Percentiles rank a stretch among this genome's conserved stretches.
Conservation (phyloP, 2,797 vertebrate species). For the Cossypha caffra region DNA sequence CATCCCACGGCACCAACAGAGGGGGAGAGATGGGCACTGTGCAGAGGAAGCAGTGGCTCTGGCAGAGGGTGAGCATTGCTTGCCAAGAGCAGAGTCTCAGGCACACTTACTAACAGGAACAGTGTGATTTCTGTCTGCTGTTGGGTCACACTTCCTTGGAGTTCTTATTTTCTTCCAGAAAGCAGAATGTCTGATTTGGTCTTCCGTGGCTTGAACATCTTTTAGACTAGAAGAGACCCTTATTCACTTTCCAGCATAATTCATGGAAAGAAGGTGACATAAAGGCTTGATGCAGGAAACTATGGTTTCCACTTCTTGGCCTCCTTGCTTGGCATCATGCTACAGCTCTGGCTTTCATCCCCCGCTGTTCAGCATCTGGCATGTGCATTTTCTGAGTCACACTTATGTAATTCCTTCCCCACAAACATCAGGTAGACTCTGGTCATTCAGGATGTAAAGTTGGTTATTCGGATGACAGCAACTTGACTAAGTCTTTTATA, state of each 20-base stretch:
- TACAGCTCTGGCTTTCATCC: neutral
- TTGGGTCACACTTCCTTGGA: neutral
- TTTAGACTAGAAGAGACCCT: neutral
- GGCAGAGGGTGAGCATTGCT: neutral
- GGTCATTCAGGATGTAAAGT: neutral
- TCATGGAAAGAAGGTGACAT: neutral
- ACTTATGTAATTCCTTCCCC: neutral
- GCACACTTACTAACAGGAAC: neutral
- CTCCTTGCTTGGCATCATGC: neutral
- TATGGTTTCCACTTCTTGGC: neutral
- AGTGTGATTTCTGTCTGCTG: neutral
- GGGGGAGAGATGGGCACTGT: rapidly evolving
- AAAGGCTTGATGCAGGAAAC: neutral
- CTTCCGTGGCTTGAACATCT: neutral
- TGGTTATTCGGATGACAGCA: neutral
- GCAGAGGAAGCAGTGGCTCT: neutral
- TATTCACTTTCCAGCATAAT: neutral
- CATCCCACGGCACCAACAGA: neutral
- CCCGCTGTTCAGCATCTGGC: neutral
- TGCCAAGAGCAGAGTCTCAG: neutral
- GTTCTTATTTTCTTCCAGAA: neutral
- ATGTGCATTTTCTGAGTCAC: neutral
- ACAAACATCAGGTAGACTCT: neutral
- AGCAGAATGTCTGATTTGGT: neutral
- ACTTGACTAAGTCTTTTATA: slow-evolving; percentile 33